Percentiles rank a stretch among this genome's conserved stretches.
phyloP scores from a whole-genome alignment of 2,888 invertebrate genomes.

The Caenorhabditis zanzibari region DNA sequence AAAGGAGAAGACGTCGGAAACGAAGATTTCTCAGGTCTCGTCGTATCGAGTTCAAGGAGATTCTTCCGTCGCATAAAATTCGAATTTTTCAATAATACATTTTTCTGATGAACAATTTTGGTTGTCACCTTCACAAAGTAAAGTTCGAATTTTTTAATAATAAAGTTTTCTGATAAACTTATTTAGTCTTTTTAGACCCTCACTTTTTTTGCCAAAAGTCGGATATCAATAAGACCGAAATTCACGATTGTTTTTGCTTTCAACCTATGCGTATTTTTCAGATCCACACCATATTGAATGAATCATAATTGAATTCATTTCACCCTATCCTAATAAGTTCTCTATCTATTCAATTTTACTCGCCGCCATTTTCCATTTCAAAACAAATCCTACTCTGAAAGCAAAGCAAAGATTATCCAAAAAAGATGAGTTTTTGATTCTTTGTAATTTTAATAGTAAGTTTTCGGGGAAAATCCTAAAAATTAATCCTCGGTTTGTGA shows the following conservation, averaged over 20 bases:
- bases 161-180: neutral
- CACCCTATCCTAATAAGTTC: neutral
- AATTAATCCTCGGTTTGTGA: neutral
- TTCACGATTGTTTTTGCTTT: neutral
- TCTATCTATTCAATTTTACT: neutral
- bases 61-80: neutral
- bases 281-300: neutral
- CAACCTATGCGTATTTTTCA: neutral
- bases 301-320: neutral
- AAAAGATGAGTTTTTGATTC: slow-evolving; percentile 3
- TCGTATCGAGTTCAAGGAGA: slow-evolving; percentile 11
- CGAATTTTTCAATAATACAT: neutral
- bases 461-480: neutral
- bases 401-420: neutral
- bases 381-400: neutral
- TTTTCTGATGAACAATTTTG: no score
- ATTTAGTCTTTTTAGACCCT: no score
- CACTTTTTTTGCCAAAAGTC: no score
- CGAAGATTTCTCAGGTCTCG: slow-evolving; percentile 9
- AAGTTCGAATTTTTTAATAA: no score
- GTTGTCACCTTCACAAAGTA: no score
- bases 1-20: slow-evolving; percentile 8
- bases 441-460: neutral
- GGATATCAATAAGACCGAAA: neutral
- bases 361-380: neutral